These are phyloP conservation scores for Forbesichthys agassizii DNA, from an alignment of 2,113 vertebrate genomes.

Conservation along the genomic window DNA sequence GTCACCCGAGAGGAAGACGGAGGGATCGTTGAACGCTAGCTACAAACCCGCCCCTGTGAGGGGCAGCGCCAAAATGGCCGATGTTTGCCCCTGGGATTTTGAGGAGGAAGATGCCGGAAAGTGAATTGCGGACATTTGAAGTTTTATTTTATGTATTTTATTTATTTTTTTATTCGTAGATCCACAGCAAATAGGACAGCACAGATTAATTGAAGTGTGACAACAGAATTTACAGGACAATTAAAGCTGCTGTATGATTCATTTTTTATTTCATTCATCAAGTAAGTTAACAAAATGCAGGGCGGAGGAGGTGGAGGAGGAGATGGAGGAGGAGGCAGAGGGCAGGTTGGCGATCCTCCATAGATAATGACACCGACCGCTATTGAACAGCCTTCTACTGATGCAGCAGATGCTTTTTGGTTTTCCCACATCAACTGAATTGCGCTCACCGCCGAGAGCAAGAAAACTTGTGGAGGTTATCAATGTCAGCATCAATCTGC, in stretches of 20 bases:
- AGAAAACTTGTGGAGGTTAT: too few relatives aligned
- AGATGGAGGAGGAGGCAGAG: constrained; percentile 55
- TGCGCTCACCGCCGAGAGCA: neutral
- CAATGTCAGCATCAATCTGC: too few relatives aligned
- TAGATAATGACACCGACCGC: too few relatives aligned
- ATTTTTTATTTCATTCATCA: too few relatives aligned
- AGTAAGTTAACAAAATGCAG: too few relatives aligned
- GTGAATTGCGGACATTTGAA: constrained; percentile 58
- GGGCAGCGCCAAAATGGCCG: constrained; percentile 59
- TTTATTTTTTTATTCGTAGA: constrained; percentile 46
- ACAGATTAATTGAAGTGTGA: neutral
- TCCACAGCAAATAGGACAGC: constrained; percentile 29
- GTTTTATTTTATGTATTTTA: constrained; percentile 3
- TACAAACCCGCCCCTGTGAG: constrained; percentile 51
- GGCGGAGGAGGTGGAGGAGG: constrained; percentile 57
- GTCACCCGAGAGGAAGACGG: constrained; percentile 59
- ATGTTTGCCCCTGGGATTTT: constrained; percentile 82
- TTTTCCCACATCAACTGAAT: neutral
- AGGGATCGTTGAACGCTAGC: constrained; percentile 54
- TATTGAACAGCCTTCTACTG: neutral
- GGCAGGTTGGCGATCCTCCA: constrained; percentile 33
- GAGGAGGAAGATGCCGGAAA: constrained; percentile 72
- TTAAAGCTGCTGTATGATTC: neutral
- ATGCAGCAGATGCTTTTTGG: neutral
- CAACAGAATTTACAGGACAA: neutral